A percentile compares a stretch with the other conserved stretches of the same genome.
Evolutionary conservation across 2,113 vertebrate genomes (phyloP).

Genomic region (Emydocephalus ijimae): DNA sequence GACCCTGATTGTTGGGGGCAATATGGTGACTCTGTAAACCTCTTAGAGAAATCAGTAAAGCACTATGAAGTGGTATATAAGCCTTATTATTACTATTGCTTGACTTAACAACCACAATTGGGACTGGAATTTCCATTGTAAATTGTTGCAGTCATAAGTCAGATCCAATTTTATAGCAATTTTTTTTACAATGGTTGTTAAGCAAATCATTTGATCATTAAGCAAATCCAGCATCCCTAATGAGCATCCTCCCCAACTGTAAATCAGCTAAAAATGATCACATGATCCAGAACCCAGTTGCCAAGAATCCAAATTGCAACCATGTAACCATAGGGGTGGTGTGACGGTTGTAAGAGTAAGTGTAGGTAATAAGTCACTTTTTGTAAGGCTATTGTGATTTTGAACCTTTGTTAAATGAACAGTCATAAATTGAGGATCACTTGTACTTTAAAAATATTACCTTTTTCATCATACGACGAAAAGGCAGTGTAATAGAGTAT

Average conservation of each 20-base stretch:
- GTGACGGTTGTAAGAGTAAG: background rate
- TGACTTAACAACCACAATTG: background rate
- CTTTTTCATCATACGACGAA: background rate
- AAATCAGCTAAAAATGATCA: background rate
- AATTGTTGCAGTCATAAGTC: background rate
- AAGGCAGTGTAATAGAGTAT: background rate
- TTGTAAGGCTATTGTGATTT: background rate
- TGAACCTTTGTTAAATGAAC: too few relatives aligned
- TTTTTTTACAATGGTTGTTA: background rate
- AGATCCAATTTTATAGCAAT: background rate
- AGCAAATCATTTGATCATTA: background rate
- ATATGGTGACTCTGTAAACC: background rate
- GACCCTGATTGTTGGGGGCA: background rate
- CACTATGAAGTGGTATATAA: background rate
- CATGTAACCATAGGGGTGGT: background rate
- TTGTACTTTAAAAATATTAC: accelerated
- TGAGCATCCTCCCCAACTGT: accelerated
- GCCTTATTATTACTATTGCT: background rate
- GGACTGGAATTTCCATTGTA: background rate
- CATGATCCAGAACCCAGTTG: background rate
- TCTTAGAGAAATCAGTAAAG: background rate
- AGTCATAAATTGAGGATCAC: background rate
- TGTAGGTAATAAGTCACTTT: background rate
- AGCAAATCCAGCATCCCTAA: background rate
- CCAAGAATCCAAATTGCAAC: background rate